Evolutionary conservation across 2,888 invertebrate species (phyloP), one percentile per base, ranked within the genome.

Genomic region (Agrilus cyanescens): DNA sequence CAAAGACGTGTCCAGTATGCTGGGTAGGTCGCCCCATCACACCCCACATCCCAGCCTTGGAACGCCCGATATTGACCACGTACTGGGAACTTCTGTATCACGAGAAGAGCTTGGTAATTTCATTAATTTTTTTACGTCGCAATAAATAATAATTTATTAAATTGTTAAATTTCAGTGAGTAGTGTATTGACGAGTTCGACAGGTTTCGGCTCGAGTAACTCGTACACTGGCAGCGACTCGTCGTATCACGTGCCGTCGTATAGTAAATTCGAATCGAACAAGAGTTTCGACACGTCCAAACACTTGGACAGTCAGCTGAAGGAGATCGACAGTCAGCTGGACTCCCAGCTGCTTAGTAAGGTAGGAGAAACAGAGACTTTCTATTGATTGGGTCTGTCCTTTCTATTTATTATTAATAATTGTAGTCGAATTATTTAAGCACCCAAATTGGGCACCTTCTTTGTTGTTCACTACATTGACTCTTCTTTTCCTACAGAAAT

Each of bases 261-360:
- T 53, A 59, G 58, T 46, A 62, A 64, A 56, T 64, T 71, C 64
- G 69, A 72, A 53, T 66, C 70, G 46, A 72, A 71, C 54, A 72
- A 73, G 53, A 73, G 78, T 50, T 84, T 82, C 66, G 83, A 83
- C 66, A 78, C 81, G 62, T 78, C 80, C 10, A 82, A 81, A 46
- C 78, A 83, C 53, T 71, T 85, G 55, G 85, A 85, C 65, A 82
- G 82, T 66, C 84, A 85, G 65, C 71, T 86, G 54, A 85, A 85
- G 62, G 85, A 85, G 66, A 75, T 86, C 54, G 85, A 86, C 68
- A 84, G 82, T 49, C 84, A 85, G 51, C 72, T 82, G 57, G 77
- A 79, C 65, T 75, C 77, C 44, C 77, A 79, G 63, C 77, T 83
- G 60, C 76, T 82, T 66, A 81, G 67, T 57, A 69, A 69, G 67